Base-by-base conservation (phyloP, 2,888 invertebrate genomes). In the Coleophora deauratella region DNA sequence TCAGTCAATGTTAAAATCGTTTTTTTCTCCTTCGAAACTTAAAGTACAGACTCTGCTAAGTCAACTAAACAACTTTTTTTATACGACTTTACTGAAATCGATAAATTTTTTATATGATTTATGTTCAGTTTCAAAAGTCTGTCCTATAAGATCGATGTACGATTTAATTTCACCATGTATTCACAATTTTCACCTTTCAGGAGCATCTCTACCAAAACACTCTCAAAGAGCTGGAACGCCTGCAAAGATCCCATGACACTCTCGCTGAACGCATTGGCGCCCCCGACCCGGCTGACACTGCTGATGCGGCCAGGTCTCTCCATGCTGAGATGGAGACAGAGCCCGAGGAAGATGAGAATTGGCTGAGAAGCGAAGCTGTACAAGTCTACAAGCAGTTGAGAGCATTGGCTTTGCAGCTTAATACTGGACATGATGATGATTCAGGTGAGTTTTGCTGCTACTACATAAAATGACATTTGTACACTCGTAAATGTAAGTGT, bases 311-410 rank as follows among this genome's bases (percentile, higher is more conserved):
- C 49, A 55, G 93, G 47, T 96, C 96, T 14, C 88, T 97, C 44
- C 93, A 95, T 66, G 95, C 94, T 51, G 97, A 97, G 87, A 94
- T 97, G 91, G 96, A 96, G 71, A 89, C 93, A 38, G 93, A 93
- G 45, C 90, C 89, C 1, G 88, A 87, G 35, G 79, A 76, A 43
- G 88, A 87, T n/a, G 86, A 89, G 36, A 65, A 82, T 65, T 87
- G 91, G 88, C 80, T 89, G 79, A 71, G 89, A 53, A 85, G 86
- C 36, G 91, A 92, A 55, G 91, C 91, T 34, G 88, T 91, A 44
- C 89, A 91, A 35, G 91, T 91, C 13, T 92, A 91, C 62, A 91
- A 93, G 57, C 91, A 94, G 68, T 79, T 94, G 47, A 86, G 93
- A 55, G 87, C 91, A 38, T 76, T 94, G 45, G 92, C 92, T 47